phyloP scores from a whole-genome alignment of 2,888 invertebrate species.

The Mythimna ferrago region DNA sequence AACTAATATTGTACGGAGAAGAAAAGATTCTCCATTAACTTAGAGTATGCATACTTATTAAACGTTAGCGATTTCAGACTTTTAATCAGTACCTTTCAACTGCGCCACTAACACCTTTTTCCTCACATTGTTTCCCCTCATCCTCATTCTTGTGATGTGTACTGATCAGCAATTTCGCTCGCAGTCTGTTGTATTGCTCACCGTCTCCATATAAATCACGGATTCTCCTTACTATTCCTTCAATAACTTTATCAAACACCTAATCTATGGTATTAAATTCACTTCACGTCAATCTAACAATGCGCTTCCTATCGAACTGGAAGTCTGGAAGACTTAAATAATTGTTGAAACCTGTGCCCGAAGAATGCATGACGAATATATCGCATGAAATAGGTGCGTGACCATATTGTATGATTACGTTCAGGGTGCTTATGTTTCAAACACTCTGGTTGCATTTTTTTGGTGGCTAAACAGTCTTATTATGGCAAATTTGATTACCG shows the following conservation, averaged over 20 bases:
- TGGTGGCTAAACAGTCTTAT: not conserved
- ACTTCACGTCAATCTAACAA: conserved; percentile 31
- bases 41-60: not conserved
- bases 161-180: not conserved
- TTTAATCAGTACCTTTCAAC: not conserved
- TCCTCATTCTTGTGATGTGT: not conserved
- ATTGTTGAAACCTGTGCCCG: conserved; percentile 10
- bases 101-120: not conserved
- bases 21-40: not conserved
- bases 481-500: not conserved
- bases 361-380: conserved; percentile 1
- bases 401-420: conserved; percentile 1
- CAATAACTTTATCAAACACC: not conserved
- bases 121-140: not conserved
- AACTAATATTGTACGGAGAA: no score
- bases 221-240: not conserved
- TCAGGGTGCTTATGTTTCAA: not conserved
- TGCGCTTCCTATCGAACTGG: conserved; percentile 27
- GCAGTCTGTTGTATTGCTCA: not conserved
- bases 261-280: conserved; percentile 27
- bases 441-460: not conserved
- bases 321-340: conserved; percentile 19
- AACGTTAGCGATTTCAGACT: not conserved
- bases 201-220: not conserved
- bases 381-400: conserved; percentile 5